These are phyloP conservation scores for Barypeithes pellucidus DNA, from an alignment of 2,888 invertebrate genomes.

Conservation along the genomic window DNA sequence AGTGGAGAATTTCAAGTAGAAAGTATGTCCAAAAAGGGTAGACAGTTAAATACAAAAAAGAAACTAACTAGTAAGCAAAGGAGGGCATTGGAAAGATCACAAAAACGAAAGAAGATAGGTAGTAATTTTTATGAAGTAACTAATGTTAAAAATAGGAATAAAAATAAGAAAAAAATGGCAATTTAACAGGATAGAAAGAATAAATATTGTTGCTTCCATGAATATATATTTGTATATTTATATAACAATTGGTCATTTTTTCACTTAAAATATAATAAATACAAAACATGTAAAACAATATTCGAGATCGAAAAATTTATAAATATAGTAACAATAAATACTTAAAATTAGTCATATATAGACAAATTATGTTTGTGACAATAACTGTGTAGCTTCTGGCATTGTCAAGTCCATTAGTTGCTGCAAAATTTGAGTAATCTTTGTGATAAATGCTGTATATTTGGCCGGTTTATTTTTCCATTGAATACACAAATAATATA, in stretches of 20 bases:
- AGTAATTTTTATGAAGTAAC: constrained; percentile 92
- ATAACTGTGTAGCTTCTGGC: constrained; percentile 75
- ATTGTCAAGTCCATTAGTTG: constrained; percentile 78
- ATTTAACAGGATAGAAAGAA: constrained; percentile 3
- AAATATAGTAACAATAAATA: constrained; percentile 40
- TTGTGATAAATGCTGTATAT: constrained; percentile 73
- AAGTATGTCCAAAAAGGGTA: constrained; percentile 59
- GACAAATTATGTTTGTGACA: constrained; percentile 66
- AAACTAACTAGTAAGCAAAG: constrained; percentile 83
- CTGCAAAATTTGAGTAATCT: constrained; percentile 75
- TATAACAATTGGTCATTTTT: constrained; percentile 40
- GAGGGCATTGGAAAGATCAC: constrained; percentile 82
- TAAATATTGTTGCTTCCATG: constrained; percentile 20
- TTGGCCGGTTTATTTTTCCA: constrained; percentile 76
- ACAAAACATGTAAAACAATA: constrained; percentile 28
- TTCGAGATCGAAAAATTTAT: constrained; percentile 43
- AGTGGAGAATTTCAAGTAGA: constrained; percentile 73
- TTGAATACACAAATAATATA: constrained; percentile 83
- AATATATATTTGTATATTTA: constrained; percentile 39
- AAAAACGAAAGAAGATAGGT: constrained; percentile 86
- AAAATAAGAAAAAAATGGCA: constrained; percentile 76
- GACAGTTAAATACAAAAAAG: constrained; percentile 61
- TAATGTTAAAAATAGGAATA: constrained; percentile 91
- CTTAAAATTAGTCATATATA: constrained; percentile 37
- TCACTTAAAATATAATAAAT: constrained; percentile 16